Base-by-base conservation (phyloP, 2,797 vertebrate species). In the Pterois miles region DNA sequence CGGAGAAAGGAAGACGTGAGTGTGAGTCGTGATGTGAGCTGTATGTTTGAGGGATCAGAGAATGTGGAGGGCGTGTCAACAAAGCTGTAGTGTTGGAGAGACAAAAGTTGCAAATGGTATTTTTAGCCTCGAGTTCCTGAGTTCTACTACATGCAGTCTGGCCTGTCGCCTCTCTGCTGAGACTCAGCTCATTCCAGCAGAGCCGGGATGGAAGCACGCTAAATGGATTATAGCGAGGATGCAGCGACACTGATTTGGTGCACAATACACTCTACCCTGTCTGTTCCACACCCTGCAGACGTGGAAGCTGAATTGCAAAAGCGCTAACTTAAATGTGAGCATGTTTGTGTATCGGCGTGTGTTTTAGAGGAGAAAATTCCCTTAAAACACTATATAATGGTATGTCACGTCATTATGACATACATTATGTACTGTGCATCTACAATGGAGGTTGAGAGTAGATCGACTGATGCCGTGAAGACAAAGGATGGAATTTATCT, bases 181-280 rank as follows among this genome's bases (percentile, higher is more conserved):
- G 65, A 50, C 54, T 29, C 63, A 56, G 64, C 27, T 62, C 33
- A 54, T 71, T 73, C 56, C 72, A 64, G 85, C 65, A 64, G 68
- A 34, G 38, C 46, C 18, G 20, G 46, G 46, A 18, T n/a, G 46
- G 8, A 48, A 48, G 20, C 46, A 16, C 40, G 72, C 63, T 68
- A 72, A 83, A 73, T 78, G 86, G 69, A 84, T 85, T 85, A 65
- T 25, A 79, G 70, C 22, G 6, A 60, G 59, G 83, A 86, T 76
- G 83, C 72, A 23, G 50, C 48, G 71, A 48, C 67, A 85, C 59
- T 52, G 75, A 90, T 88, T 83, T 81, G 29, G 60, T 79, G 46
- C 77, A 85, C 68, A 83, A 78, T 83, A 68, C 36, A 73, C 67
- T 80, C 60, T 57, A 29, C 34, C 50, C 46, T 75, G 76, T 69